Evolutionary conservation across 2,113 vertebrate genomes (phyloP), one percentile per base, ranked within the genome.

Genomic region (Ornithorhynchus anatinus): DNA sequence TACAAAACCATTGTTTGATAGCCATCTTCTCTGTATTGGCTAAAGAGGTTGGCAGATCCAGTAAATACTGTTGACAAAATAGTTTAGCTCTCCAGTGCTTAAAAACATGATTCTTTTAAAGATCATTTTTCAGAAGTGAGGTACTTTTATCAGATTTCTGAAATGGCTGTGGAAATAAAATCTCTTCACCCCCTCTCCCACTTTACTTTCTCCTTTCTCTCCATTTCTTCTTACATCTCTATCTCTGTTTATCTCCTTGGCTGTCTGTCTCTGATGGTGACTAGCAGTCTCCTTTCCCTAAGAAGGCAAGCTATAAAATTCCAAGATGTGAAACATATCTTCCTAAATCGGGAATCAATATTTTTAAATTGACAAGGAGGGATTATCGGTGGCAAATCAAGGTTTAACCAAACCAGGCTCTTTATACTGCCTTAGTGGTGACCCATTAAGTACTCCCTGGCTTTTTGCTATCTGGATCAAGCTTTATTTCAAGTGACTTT

Each of bases 311-410:
- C 15, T 29, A 14, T 50, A 12, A 50, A 17, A n/a, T n/a, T n/a
- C n/a, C n/a, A n/a, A n/a, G n/a, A n/a, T n/a, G n/a, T n/a, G n/a
- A 54, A 53, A 31, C 29, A 53, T 19, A 13, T 39, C 17, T 27
- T 9, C 29, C 23, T 11, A 7, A 16, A 8, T 25, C 23, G 5
- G 45, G 29, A 27, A 27, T 74, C 29, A 33, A 25, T 35, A 15
- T 67, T 17, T 23, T 12, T 0, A 0, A 59, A 51, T 45, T 39
- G n/a, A n/a, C n/a, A n/a, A n/a, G n/a, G n/a, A n/a, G n/a, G n/a
- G n/a, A n/a, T n/a, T n/a, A n/a, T n/a, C n/a, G n/a, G n/a, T n/a
- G n/a, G n/a, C n/a, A n/a, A n/a, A n/a, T n/a, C n/a, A n/a, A n/a
- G n/a, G n/a, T n/a, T n/a, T n/a, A n/a, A n/a, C n/a, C n/a, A n/a